These are phyloP conservation scores for Narcine bancroftii DNA, from an alignment of 2,113 vertebrate genomes.

Conservation along the genomic window DNA sequence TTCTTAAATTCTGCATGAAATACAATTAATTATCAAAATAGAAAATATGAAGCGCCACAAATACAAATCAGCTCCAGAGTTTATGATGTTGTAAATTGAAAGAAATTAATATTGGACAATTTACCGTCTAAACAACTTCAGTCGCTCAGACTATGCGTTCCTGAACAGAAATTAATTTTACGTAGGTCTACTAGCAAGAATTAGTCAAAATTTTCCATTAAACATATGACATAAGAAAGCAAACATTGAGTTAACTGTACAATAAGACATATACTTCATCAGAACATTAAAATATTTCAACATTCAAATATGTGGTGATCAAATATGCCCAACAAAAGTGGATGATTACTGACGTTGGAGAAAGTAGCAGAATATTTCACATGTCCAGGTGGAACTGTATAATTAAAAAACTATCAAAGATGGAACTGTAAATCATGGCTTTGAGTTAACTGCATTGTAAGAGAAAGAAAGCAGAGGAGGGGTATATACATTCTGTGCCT, in stretches of 20 bases:
- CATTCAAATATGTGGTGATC: not conserved
- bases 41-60: too few relatives aligned
- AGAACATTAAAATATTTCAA: not conserved
- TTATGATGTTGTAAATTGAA: too few relatives aligned
- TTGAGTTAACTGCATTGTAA: not conserved
- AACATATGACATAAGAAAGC: not conserved
- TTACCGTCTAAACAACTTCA: not conserved
- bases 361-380: not conserved
- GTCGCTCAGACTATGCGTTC: not conserved
- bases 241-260: not conserved
- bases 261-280: not conserved
- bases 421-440: not conserved
- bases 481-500: not conserved
- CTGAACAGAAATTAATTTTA: not conserved
- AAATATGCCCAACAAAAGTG: too few relatives aligned
- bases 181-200: not conserved
- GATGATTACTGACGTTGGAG: not conserved
- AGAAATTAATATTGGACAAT: not conserved
- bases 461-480: not conserved
- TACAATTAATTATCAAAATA: not conserved
- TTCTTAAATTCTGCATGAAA: not conserved
- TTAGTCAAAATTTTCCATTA: not conserved
- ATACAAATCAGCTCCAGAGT: too few relatives aligned
- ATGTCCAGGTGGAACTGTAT: not conserved
- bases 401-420: not conserved